phyloP scores from a whole-genome alignment of 2,113 vertebrate species.

The Tetraodon nigroviridis region DNA sequence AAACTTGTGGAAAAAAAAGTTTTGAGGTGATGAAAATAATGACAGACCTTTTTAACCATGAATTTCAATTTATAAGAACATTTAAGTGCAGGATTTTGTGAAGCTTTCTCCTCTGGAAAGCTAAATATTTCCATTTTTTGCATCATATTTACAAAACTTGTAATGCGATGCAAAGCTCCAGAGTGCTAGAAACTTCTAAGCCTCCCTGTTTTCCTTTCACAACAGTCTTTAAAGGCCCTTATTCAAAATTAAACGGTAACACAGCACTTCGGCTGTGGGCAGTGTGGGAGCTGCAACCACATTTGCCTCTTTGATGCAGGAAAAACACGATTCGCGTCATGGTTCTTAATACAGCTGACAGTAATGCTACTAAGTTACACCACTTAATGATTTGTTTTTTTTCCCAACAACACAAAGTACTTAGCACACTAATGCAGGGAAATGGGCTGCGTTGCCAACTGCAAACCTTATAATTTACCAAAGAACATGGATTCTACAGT shows the following conservation, averaged over 20 bases:
- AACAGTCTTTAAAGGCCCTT: conserved; percentile 11
- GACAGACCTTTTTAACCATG: no score
- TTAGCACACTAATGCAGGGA: neutral
- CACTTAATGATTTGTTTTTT: neutral
- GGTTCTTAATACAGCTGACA: neutral
- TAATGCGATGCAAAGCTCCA: conserved; percentile 6
- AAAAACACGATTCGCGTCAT: neutral
- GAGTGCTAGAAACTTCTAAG: conserved; percentile 24
- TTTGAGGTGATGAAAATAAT: no score
- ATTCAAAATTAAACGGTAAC: conserved; percentile 10
- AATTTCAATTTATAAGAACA: no score
- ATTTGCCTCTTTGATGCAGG: conserved; percentile 4
- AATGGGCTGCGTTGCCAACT: neutral
- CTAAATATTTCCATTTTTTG: no score
- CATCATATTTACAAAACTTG: no score
- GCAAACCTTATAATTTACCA: neutral
- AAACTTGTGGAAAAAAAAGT: neutral
- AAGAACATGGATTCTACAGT: no score
- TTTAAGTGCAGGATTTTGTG: no score
- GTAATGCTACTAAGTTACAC: neutral
- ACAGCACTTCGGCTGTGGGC: neutral
- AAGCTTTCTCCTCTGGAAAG: no score
- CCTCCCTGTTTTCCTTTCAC: neutral
- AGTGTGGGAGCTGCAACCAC: neutral
- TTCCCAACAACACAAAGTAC: neutral